Conservation (phyloP, 1,140 invertebrate species). For the Drosophila setifemur region DNA sequence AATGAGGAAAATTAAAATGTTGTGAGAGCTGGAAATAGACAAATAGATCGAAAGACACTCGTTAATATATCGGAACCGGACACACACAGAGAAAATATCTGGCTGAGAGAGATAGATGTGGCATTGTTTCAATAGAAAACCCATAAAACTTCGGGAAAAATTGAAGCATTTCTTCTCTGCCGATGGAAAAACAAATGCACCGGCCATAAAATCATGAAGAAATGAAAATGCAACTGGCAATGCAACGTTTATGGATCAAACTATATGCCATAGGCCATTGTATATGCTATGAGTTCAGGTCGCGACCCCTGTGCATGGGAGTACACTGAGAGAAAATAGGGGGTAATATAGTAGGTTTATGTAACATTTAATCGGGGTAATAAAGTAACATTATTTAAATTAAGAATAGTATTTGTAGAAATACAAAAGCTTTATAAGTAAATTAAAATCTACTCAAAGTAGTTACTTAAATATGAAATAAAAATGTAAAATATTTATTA, state of each 20-base stretch:
- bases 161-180: conserved; percentile 63
- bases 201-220: conserved; percentile 61
- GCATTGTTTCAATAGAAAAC: conserved; percentile 76
- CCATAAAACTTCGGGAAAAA: conserved; percentile 70
- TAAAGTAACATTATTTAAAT: no score
- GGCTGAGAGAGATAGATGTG: conserved; percentile 5
- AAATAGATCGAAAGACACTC: conserved; percentile 47
- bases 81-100: conserved; percentile 34
- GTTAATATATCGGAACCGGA: conserved; percentile 52
- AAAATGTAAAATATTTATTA: no score
- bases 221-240: conserved; percentile 39
- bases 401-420: no score
- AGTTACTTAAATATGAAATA: no score
- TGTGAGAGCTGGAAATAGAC: conserved; percentile 57
- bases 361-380: no score
- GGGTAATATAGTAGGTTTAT: not conserved
- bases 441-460: no score
- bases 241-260: conserved; percentile 39
- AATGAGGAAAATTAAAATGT: conserved; percentile 38
- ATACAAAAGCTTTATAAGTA: no score
- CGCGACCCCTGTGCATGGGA: conserved; percentile 7
- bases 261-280: conserved; percentile 19
- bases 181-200: conserved; percentile 68
- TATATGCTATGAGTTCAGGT: conserved; percentile 1
- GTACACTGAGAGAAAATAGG: not conserved